These are phyloP conservation scores for Promerops cafer DNA, from an alignment of 2,113 vertebrate species.

Conservation along the genomic window DNA sequence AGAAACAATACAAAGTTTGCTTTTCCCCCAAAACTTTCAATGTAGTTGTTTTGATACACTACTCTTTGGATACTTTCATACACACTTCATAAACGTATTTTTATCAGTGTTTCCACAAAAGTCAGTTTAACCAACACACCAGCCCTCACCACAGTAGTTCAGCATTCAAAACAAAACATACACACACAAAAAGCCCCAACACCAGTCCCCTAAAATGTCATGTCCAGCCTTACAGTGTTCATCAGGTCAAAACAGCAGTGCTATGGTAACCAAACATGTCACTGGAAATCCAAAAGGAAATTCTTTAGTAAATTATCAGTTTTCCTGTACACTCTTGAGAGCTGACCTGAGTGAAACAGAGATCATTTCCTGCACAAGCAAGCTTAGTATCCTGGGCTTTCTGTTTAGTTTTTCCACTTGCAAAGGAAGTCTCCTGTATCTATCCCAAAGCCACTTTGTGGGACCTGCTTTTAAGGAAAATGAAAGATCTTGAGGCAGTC, in stretches of 20 bases:
- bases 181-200: not conserved
- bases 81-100: not conserved
- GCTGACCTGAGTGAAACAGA: not conserved
- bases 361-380: constrained; percentile 37
- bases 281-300: constrained; percentile 15
- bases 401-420: not conserved
- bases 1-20: not conserved
- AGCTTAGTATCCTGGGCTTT: not conserved
- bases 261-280: not conserved
- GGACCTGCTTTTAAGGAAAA: not conserved
- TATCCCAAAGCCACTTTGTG: not conserved
- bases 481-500: not conserved
- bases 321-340: constrained; percentile 19
- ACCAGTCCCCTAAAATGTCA: not conserved
- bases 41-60: not conserved
- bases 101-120: not conserved
- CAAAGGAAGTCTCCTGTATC: not conserved
- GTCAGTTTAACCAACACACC: not conserved
- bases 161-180: not conserved
- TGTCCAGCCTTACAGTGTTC: not conserved
- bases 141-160: not conserved
- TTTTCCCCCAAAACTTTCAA: not conserved
- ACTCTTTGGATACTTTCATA: not conserved
- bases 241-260: not conserved
- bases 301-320: constrained; percentile 1